Conservation (phyloP, 2,888 invertebrate genomes). For the Calephelis perditalis region DNA sequence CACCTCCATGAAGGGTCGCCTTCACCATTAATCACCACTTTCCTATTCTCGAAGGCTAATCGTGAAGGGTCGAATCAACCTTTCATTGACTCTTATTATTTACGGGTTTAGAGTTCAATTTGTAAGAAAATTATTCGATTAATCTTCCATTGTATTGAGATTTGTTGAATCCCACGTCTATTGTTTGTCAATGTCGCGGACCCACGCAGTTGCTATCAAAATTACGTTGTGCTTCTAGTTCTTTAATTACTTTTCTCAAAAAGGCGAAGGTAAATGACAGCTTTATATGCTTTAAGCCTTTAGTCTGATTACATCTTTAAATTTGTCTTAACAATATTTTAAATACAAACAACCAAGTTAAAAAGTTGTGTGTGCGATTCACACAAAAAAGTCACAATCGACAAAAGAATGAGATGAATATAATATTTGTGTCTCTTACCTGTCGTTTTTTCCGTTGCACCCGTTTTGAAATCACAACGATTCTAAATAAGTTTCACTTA, state of each 20-base stretch:
- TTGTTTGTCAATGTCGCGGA: slow-evolving; percentile 38
- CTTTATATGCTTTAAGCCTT: no score
- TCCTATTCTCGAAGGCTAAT: slow-evolving; percentile 11
- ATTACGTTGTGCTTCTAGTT: not conserved
- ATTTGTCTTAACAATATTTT: no score
- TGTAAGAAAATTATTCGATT: not conserved
- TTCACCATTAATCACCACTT: slow-evolving; percentile 8
- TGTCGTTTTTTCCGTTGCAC: no score
- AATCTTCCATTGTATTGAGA: slow-evolving; percentile 26
- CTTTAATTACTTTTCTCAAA: slow-evolving; percentile 3
- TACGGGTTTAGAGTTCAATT: slow-evolving; percentile 4
- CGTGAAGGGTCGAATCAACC: slow-evolving; percentile 7
- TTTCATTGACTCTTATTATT: not conserved
- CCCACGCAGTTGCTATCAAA: slow-evolving; percentile 15
- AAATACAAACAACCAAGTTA: no score
- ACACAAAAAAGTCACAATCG: no score
- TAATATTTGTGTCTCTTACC: no score
- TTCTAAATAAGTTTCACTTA: no score
- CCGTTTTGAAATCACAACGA: no score
- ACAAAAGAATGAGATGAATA: no score
- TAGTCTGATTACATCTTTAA: no score
- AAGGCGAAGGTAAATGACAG: no score
- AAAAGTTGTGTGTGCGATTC: no score
- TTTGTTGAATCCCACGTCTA: slow-evolving; percentile 51
- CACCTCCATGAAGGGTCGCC: not conserved